Conservation (phyloP, 35 echinoderm and acorn worm species). For the Nesometra sesokonis region DNA sequence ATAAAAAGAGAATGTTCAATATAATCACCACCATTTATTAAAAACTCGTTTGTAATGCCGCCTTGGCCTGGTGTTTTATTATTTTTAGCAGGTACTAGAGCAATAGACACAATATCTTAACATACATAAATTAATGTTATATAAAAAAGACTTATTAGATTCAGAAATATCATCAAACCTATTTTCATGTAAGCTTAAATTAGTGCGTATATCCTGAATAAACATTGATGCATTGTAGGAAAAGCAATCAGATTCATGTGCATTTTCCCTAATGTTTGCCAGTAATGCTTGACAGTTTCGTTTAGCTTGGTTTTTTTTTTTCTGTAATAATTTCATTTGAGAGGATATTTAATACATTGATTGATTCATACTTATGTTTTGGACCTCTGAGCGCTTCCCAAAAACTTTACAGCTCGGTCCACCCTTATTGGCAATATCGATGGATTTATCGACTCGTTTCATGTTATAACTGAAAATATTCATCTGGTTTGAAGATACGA, state of each 20-base stretch:
- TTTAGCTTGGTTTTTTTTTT: background rate
- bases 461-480: no score
- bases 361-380: background rate
- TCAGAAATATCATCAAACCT: background rate
- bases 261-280: background rate
- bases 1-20: background rate
- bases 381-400: background rate
- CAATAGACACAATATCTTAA: background rate
- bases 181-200: background rate
- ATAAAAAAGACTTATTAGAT: background rate
- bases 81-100: background rate
- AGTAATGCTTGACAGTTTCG: background rate
- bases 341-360: background rate
- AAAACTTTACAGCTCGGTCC: background rate
- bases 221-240: background rate
- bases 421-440: background rate
- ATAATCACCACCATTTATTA: background rate
- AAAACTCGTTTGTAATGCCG: background rate
- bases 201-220: background rate
- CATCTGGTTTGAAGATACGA: no score
- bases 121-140: background rate
- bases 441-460: background rate
- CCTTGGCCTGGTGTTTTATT: slow-evolving; percentile 1
- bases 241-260: background rate
- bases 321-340: background rate